phyloP scores from a whole-genome alignment of 2,797 vertebrate genomes.

The Avahi laniger region DNA sequence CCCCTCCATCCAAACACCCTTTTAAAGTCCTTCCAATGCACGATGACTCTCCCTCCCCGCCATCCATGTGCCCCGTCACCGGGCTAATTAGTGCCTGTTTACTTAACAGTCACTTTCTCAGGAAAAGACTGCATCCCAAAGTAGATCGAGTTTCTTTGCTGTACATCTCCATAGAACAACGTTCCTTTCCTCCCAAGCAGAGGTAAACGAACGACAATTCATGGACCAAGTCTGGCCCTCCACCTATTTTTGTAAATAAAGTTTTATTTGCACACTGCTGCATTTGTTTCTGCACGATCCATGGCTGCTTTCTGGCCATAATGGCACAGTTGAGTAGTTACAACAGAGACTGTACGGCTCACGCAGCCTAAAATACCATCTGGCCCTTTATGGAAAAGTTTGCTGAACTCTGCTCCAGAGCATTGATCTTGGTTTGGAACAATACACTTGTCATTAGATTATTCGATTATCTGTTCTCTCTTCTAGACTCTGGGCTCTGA shows the following conservation, averaged over 20 bases:
- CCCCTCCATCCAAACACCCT: neutral
- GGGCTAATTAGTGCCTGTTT: neutral
- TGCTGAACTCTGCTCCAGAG: neutral
- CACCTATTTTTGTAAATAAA: slow-evolving; percentile 5
- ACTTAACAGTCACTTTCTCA: neutral
- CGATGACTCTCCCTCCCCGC: neutral
- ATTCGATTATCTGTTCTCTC: neutral
- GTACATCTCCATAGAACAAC: neutral
- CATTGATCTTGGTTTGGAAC: neutral
- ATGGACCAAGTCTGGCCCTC: neutral
- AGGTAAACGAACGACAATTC: neutral
- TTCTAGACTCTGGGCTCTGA: neutral
- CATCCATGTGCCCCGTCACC: neutral
- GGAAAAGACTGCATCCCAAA: neutral
- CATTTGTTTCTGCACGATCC: neutral
- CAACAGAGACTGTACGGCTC: neutral
- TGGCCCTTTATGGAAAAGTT: neutral
- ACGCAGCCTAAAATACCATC: neutral
- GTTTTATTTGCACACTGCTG: neutral
- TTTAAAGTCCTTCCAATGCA: neutral
- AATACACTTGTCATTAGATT: neutral
- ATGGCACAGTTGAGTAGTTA: neutral
- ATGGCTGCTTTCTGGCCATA: neutral
- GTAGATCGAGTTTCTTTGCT: neutral
- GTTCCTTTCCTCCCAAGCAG: neutral